A percentile compares a stretch with the other conserved stretches of the same genome.
These are phyloP conservation scores for Drosophila repleta DNA, from an alignment of 1,140 invertebrate genomes.

Conservation along the genomic window DNA sequence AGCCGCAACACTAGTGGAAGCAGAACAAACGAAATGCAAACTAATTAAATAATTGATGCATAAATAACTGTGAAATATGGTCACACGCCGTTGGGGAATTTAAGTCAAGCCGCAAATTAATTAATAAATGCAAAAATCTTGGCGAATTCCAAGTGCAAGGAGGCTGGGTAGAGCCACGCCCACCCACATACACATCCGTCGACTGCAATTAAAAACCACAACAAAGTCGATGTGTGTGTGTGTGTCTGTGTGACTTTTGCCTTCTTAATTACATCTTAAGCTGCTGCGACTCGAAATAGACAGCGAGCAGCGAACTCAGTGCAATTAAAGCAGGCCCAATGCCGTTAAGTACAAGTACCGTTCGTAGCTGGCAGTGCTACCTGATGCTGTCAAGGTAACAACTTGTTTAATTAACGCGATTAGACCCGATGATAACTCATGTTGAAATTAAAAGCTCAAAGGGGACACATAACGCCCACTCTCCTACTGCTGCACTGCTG, in stretches of 20 bases:
- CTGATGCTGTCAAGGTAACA: slow-evolving; percentile 64
- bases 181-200: background rate
- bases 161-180: background rate
- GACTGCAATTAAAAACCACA: slow-evolving; percentile 64
- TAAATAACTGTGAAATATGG: slow-evolving; percentile 32
- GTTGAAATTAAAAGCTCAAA: slow-evolving; percentile 62
- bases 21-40: slow-evolving; percentile 14
- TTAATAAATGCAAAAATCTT: slow-evolving; percentile 53
- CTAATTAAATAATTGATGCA: slow-evolving; percentile 61
- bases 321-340: slow-evolving; percentile 65
- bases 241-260: slow-evolving; percentile 5
- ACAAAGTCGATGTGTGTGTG: slow-evolving; percentile 54
- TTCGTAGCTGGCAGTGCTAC: background rate
- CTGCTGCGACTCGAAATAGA: slow-evolving; percentile 48
- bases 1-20: slow-evolving; percentile 28
- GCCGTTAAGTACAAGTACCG: background rate
- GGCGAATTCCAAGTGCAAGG: slow-evolving; percentile 1
- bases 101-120: slow-evolving; percentile 64
- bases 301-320: slow-evolving; percentile 29
- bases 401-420: slow-evolving; percentile 79
- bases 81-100: background rate
- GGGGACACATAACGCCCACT: slow-evolving; percentile 38
- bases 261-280: slow-evolving; percentile 59
- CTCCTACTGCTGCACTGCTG: background rate
- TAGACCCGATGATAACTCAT: slow-evolving; percentile 66